A percentile compares a stretch with the other conserved stretches of the same genome.
Conservation (phyloP, 1,140 invertebrate species). For the Papilio polytes region DNA sequence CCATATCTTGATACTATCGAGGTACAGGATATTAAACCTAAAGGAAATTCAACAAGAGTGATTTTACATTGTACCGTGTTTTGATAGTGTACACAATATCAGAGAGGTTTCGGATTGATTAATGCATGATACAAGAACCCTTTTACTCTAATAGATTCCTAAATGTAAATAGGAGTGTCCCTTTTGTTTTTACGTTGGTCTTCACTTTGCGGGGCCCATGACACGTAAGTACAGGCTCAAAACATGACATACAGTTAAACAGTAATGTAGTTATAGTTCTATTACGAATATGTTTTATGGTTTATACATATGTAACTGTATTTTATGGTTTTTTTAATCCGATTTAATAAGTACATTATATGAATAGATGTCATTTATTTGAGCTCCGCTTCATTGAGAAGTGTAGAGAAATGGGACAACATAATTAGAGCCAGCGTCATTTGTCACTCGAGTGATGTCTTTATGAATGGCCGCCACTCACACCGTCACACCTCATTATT, state of each 20-base stretch:
- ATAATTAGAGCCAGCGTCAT: slow-evolving; percentile 22
- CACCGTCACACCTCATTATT: neutral
- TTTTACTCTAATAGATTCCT: slow-evolving; percentile 29
- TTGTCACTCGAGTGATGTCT: slow-evolving; percentile 20
- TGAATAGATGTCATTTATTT: neutral
- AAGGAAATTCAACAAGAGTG: neutral
- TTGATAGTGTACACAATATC: slow-evolving; percentile 10
- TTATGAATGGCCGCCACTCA: slow-evolving; percentile 13
- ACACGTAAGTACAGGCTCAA: neutral
- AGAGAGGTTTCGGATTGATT: slow-evolving; percentile 7
- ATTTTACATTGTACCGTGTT: neutral
- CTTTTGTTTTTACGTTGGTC: slow-evolving; percentile 12
- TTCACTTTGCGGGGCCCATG: neutral
- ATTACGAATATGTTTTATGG: neutral
- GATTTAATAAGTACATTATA: neutral
- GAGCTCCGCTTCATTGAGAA: neutral
- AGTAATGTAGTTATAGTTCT: too few species aligned
- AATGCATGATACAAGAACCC: slow-evolving; percentile 18
- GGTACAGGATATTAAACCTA: neutral
- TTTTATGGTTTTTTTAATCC: neutral
- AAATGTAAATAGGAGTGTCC: slow-evolving; percentile 16
- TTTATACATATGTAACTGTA: neutral
- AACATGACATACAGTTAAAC: too few species aligned
- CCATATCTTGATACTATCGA: slow-evolving; percentile 4
- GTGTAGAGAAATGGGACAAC: slow-evolving; percentile 6